Evolutionary conservation across 2,797 vertebrate species (phyloP), one percentile per base, ranked within the genome.

Genomic region (Phoebastria nigripes): DNA sequence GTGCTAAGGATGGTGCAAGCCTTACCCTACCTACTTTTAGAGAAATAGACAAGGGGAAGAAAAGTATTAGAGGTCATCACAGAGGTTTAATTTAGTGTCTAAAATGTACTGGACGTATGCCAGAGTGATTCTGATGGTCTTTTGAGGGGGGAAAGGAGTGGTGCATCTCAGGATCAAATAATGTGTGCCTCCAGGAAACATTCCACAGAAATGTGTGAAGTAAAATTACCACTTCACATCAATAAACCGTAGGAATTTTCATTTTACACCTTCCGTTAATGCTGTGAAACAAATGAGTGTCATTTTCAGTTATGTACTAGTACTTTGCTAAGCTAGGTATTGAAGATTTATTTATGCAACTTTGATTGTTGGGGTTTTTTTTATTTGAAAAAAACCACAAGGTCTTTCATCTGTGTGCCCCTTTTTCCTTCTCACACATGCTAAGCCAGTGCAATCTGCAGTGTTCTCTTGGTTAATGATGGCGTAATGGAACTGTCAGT

Each of bases 1-100:
- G 70, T 82, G 86, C 91, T 89, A 93, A 93, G 88, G 81, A 93
- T 84, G 86, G 88, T 85, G 80, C 77, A 79, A 95, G 80, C 54
- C 59, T 95, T 87, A 42, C 85, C 81, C 71, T 94, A n/a, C 59
- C 82, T 94, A 61, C 88, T 83, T 89, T 91, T 82, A 76, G 71
- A 87, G 77, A 94, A 84, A 61, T 20, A 33, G 47, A 58, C 69
- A 25, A 78, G 76, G 58, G 51, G 49, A 92, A 82, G 29, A 92
- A 65, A 66, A 86, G 71, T 49, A 65, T 58, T 84, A 66, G 72
- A 91, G 71, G 79, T 85, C 94, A 77, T 72, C 59, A 69, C 56
- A 69, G 59, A 72, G 31, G 13, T 59, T 91, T 87, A 51, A 70
- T 63, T 87, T 89, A 61, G n/a, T 84, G 20, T 90, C 67, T 82